Evolutionary conservation across 1,140 invertebrate species (phyloP), one percentile per base, ranked within the genome.

Genomic region (Drosophila nannoptera): DNA sequence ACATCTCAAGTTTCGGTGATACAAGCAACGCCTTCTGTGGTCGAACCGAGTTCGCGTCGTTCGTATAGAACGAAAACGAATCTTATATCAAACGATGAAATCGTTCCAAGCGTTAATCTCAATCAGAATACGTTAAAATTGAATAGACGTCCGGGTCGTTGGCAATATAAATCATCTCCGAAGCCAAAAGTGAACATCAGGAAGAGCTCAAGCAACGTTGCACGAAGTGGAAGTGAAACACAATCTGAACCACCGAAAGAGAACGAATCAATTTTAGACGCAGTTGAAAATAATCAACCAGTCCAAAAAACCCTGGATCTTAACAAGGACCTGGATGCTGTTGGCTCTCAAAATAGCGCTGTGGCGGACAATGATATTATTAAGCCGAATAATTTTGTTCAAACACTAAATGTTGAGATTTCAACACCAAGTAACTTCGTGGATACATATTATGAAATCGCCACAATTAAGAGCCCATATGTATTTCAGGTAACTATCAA

Each of bases 381-480:
- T 91, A 93, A 89, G 91, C 70, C 56, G 33, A 91, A 87, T 90
- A 91, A 90, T 90, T 94, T 65, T 8, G 89, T 94, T 4, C 94
- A 96, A 89, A 96, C 95, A 1, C 89, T 96, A 42, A 95, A 95
- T 88, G 94, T 96, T 0, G 95, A 96, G 89, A 97, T 96, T 61
- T 96, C 95, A 2, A 96, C 95, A 2, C 94, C 95, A 1, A 93
- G 94, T 32, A 94, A 96, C 84, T 95, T 96, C 73, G 93, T 92
- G 78, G 94, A 96, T 89, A 92, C 94, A 48, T 96, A 96, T 69
- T 96, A 95, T 84, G 94, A 97, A 91, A 95, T 97, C 66, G 96
- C 95, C 5, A 97, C 96, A 0, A 95, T 97, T 59, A 96, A 95
- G 87, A 96, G 95, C 49, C 96, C 96, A 0, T 97, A 96, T 81